Evolutionary conservation across 2,797 vertebrate genomes (phyloP), one percentile per base, ranked within the genome.

Genomic region (Diceros bicornis): DNA sequence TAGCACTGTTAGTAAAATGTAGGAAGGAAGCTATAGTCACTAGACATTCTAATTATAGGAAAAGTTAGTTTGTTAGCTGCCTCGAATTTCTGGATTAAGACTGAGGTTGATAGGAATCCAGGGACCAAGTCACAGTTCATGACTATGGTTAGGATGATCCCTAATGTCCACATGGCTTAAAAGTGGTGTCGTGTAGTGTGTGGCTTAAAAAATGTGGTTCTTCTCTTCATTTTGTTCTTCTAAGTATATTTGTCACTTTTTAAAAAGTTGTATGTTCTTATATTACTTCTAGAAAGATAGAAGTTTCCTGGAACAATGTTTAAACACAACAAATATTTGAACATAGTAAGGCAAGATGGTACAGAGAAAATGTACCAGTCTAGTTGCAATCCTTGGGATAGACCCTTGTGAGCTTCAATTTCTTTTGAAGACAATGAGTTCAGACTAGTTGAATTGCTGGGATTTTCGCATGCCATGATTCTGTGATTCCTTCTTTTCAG

Each of bases 41-140:
- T 50, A 78, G 50, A 27, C 14, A n/a, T 88, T 34, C 77, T 72
- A 74, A 66, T 85, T 57, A 64, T 16, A 57, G 29, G 37, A 95
- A 89, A 17, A 75, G 32, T 64, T 78, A 61, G 32, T 11, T 41
- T 37, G 8, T 84, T 78, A 37, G 47, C 27, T 62, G 41, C 27
- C 21, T 77, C 62, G 27, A 91, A 41, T 89, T 68, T 21, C 68
- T 62, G n/a, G 32, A 41, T 59, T 89, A 95, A 89, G 32, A 91
- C 23, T 41, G 34, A 91, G 29, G 12, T 8, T 66, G 9, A 47
- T 61, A 27, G 69, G 27, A 62, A 71, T 50, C 10, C 69, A 77
- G 78, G 25, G 78, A 88, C 23, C 11, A 87, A 89, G 34, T 55
- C 50, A 32, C 10, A 57, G 5, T 62, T 92, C 17, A 62, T 14